These are phyloP conservation scores for Sarcophaga caerulescens DNA, from an alignment of 2,888 invertebrate species.

Conservation along the genomic window DNA sequence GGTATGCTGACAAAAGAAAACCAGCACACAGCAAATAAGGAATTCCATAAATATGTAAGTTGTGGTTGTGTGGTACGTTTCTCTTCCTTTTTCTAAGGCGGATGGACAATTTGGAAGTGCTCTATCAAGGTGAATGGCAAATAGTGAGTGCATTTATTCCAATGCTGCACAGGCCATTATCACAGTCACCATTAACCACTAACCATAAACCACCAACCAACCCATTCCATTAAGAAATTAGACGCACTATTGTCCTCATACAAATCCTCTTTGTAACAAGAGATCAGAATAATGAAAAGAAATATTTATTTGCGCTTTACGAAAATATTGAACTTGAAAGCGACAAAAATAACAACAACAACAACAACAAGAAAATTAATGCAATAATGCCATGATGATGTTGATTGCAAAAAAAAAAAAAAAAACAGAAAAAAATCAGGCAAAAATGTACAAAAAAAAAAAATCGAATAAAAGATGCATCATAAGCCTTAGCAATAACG, in stretches of 20 bases:
- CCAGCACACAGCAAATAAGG: not conserved
- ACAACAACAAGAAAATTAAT: conserved; percentile 42
- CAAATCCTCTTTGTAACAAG: conserved; percentile 81
- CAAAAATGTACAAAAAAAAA: conserved; percentile 25
- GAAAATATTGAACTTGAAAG: conserved; percentile 47
- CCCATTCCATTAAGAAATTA: conserved; percentile 71
- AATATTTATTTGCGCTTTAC: conserved; percentile 21
- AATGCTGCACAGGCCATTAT: conserved; percentile 23
- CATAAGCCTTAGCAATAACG: conserved; percentile 25
- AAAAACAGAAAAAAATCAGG: conserved; percentile 18
- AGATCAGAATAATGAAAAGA: conserved; percentile 77
- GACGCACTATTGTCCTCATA: conserved; percentile 81
- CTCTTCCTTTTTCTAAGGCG: not conserved
- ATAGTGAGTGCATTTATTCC: not conserved
- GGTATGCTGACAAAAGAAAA: not conserved
- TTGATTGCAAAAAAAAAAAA: conserved; percentile 33
- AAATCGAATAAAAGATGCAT: conserved; percentile 38
- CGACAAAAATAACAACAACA: conserved; percentile 49
- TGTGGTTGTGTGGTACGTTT: not conserved
- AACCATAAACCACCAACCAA: conserved; percentile 3
- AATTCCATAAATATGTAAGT: not conserved
- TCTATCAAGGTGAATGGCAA: conserved; percentile 25
- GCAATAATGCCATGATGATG: conserved; percentile 22
- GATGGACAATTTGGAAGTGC: conserved; percentile 2
- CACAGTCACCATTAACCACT: not conserved